Base-by-base conservation (phyloP, 2,113 vertebrate genomes). In the Embiotoca jacksoni region DNA sequence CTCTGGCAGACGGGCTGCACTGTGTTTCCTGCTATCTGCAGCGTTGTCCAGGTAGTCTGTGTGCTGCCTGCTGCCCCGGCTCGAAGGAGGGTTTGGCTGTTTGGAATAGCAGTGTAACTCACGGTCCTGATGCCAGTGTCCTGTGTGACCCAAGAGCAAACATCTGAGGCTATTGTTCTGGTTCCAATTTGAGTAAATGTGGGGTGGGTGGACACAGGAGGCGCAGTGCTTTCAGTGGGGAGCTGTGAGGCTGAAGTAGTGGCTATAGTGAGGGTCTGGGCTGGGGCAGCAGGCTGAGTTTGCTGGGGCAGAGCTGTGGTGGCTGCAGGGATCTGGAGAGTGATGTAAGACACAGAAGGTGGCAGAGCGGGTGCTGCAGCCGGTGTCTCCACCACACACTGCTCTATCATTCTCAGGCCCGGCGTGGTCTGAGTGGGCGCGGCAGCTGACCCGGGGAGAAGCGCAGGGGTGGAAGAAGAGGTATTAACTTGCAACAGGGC, bases 41-140 rank as follows among this genome's bases (percentile, higher is more conserved):
- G 87, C 10, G 98, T 99, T 14, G 98, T 98, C 98, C 98, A 99
- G 0, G 98, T 99, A 10, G 98, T 99, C 92, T 98, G 98, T 1
- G 98, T 99, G 91, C 96, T 98, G 61, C 95, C 93, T 36, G 94
- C 85, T 15, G 93, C 82, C 49, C 91, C 92, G 7, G 90, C 84
- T 60, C 89, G 83, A 2, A 92, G 90, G 57, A 92, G 90, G 55
- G 81, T 78, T 72, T 91, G 91, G 72, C 63, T 93, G 79, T 33
- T 91, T 15, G 71, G 82, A 15, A 92, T 75, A 83, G 93, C 91
- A 31, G 84, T 88, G 66, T 90, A 93, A 80, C 72, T 81, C 30
- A 88, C 53, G 35, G 88, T 91, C 66, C 84, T 89, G 36, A 78
- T 64, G 57, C 81, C 46, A 58, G 75, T 15, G 0, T 86, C 88